These are phyloP conservation scores for Delichon dasypus DNA, from an alignment of 2,797 vertebrate species.

Conservation along the genomic window DNA sequence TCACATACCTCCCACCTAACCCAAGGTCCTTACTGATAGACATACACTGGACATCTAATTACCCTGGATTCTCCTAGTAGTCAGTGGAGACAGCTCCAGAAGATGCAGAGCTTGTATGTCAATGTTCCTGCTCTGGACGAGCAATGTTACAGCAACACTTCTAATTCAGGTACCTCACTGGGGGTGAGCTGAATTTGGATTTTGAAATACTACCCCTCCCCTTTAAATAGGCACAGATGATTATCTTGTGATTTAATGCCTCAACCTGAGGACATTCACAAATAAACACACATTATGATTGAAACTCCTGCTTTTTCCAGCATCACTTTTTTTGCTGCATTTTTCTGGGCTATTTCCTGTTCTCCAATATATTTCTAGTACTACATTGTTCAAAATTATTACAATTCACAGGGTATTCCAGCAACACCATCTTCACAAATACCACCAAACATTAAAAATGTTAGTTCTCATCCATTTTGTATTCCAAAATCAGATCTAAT, in stretches of 20 bases:
- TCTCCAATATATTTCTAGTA: background rate
- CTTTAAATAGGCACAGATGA: background rate
- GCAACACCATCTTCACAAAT: background rate
- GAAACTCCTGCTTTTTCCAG: background rate
- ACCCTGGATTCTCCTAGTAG: background rate
- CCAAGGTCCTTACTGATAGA: background rate
- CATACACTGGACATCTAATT: background rate
- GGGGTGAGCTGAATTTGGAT: background rate
- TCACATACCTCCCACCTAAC: background rate
- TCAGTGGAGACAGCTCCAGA: background rate
- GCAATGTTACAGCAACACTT: background rate
- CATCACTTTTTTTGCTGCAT: background rate
- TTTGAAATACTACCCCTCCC: background rate
- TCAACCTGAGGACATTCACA: background rate
- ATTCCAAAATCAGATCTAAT: background rate
- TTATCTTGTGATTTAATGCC: conserved; percentile 3
- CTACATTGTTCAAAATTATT: background rate
- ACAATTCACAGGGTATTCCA: background rate
- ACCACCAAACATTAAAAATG: background rate
- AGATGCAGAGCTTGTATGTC: background rate
- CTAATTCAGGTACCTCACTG: background rate
- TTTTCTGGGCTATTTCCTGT: background rate
- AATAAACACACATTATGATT: background rate
- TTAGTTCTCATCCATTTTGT: background rate
- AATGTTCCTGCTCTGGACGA: background rate